Base-by-base conservation (phyloP, 1,140 invertebrate species). In the Hyles euphorbiae region DNA sequence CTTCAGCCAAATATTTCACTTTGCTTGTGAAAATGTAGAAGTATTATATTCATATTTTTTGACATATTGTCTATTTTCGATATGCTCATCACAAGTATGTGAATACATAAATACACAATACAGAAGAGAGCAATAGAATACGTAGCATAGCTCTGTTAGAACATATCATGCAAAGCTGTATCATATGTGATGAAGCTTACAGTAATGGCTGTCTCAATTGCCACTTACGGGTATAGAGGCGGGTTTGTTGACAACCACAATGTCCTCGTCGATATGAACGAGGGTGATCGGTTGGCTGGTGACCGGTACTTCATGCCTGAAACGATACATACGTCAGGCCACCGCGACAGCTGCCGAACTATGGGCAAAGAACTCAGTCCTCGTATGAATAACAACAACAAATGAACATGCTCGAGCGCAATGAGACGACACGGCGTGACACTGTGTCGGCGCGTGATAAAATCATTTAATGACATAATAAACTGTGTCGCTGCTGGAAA, bases 191-290 rank as follows among this genome's bases (percentile, higher is more conserved):
- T 53, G 57, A 77, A 81, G 77, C 71, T 65, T 78, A 75, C 72
- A 78, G 79, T 78, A 84, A 83, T 94, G 93, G 93, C 93, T 91
- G 93, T 94, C 92, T 92, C 91, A 91, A 89, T 91, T 92, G 92
- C 93, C 92, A 94, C 94, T 94, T 94, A 95, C 97, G 89, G 99
- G 99, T 91, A 99, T 98, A 89, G 98, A 99, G 83, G 98, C 95
- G 77, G 99, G 98, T 94, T 99, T 99, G 93, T 99, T 98, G 86
- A 99, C 96, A 87, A 99, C 98, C 89, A 99, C 94, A 91, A 99
- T 93, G 92, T 99, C 97, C 90, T 98, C 96, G 92, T 97, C 97
- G 92, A 98, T 97, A 91, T 97, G 95, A 85, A 99, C 94, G 89
- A 99, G 95, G 89, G 96, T 95, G 91, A 99, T 96, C 82, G 95